These are phyloP conservation scores for Pteropus alecto DNA, from an alignment of 2,113 vertebrate genomes.

Conservation along the genomic window DNA sequence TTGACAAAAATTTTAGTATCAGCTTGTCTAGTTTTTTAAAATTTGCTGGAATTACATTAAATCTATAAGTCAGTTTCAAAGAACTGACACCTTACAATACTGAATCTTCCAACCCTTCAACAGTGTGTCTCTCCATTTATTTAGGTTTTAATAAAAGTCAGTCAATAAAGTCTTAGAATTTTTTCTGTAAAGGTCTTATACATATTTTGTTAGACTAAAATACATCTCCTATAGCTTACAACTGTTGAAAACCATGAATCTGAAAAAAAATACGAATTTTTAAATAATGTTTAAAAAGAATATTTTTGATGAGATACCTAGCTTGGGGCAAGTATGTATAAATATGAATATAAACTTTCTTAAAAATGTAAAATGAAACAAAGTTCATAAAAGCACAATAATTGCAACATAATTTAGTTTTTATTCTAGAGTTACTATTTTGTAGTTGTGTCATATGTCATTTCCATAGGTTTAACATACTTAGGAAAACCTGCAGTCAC, in stretches of 20 bases:
- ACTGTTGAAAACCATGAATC: neutral
- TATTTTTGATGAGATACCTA: neutral
- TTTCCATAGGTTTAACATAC: neutral
- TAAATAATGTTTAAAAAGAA: neutral
- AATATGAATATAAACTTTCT: neutral
- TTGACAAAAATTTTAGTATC: neutral
- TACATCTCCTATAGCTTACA: neutral
- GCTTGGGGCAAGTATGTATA: neutral
- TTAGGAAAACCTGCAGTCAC: neutral
- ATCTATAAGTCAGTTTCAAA: neutral
- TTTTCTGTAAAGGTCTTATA: neutral
- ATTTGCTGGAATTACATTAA: neutral
- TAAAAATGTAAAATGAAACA: neutral
- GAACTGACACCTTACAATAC: neutral
- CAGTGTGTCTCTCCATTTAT: neutral
- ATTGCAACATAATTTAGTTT: neutral
- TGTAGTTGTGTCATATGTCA: neutral
- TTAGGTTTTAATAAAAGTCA: neutral
- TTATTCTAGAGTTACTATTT: neutral
- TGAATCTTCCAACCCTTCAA: neutral
- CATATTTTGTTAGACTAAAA: conserved; percentile 29
- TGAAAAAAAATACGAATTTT: neutral
- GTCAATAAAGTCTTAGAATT: neutral
- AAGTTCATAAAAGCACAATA: neutral
- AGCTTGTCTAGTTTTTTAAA: neutral